phyloP scores from a whole-genome alignment of 53 echinoderm and acorn worm genomes.

The Crossaster papposus region DNA sequence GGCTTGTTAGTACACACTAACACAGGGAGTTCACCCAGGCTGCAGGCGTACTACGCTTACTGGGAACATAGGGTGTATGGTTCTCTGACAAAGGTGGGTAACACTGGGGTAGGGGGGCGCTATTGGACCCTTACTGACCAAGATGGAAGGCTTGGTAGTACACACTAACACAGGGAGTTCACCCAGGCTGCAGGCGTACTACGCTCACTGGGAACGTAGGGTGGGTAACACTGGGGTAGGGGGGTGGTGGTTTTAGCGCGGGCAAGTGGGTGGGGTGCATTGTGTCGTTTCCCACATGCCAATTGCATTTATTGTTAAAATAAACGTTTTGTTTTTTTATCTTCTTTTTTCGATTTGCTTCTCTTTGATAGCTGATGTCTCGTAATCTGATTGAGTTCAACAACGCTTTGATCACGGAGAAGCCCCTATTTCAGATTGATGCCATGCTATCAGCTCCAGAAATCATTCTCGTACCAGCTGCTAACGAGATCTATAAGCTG shows the following conservation, averaged over 20 bases:
- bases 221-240: no score
- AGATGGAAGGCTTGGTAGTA: constrained; percentile 98
- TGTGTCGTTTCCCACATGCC: no score
- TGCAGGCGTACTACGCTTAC: constrained; percentile 90
- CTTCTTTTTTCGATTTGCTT: background rate
- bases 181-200: constrained; percentile 86
- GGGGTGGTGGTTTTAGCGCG: no score
- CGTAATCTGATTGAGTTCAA: constrained; percentile 85
- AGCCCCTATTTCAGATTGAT: constrained; percentile 94
- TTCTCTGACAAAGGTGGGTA: constrained; percentile 83
- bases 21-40: constrained; percentile 84
- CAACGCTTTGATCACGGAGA: constrained; percentile 55
- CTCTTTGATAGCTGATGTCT: constrained; percentile 70
- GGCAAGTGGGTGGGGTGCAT: no score
- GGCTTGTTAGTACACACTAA: constrained; percentile 99
- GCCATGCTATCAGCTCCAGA: constrained; percentile 98
- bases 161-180: constrained; percentile 96
- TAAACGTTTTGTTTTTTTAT: background rate
- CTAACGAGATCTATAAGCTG: constrained; percentile 97
- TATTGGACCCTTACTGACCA: constrained; percentile 58
- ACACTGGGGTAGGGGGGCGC: no score
- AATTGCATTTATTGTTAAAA: no score
- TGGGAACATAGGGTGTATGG: constrained; percentile 93
- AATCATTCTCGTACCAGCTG: constrained; percentile 92
- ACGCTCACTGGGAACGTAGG: constrained; percentile 90